Conservation (phyloP, 2,113 vertebrate genomes). For the Hirundichthys speculiger region DNA sequence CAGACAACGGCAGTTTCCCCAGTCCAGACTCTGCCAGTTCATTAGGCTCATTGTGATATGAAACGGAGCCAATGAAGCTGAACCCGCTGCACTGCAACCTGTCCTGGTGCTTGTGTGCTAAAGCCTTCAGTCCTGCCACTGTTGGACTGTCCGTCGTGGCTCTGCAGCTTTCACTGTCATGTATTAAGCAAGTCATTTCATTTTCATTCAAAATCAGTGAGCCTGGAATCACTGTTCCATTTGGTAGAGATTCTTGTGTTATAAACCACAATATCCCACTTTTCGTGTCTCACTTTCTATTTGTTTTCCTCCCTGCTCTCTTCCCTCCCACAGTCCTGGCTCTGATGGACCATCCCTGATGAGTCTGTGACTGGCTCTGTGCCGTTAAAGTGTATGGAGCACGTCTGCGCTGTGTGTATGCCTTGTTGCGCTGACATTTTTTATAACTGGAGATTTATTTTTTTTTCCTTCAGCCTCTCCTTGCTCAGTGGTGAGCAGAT, state of each 20-base stretch:
- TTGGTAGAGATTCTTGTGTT: too few species aligned
- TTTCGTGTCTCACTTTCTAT: neutral
- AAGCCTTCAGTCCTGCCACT: conserved; percentile 5
- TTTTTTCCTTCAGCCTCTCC: conserved; percentile 2
- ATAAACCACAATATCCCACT: too few species aligned
- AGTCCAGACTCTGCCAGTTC: conserved; percentile 29
- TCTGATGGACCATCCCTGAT: conserved; percentile 22
- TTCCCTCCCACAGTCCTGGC: conserved; percentile 6
- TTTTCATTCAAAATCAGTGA: too few species aligned
- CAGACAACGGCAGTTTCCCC: conserved; percentile 31
- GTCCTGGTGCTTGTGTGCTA: conserved; percentile 33
- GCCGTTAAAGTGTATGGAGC: neutral
- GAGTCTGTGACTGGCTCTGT: conserved; percentile 21
- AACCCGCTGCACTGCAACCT: conserved; percentile 45
- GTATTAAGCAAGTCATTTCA: too few species aligned
- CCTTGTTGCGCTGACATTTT: neutral
- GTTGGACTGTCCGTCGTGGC: conserved; percentile 8
- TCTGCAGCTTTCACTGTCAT: conserved; percentile 4
- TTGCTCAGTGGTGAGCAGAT: conserved; percentile 35
- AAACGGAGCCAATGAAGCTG: conserved; percentile 47
- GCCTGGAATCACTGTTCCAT: too few species aligned
- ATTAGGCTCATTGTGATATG: conserved; percentile 45
- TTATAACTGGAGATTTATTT: conserved; percentile 12
- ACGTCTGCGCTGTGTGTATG: neutral
- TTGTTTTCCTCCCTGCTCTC: neutral